Evolutionary conservation across 2,888 invertebrate genomes (phyloP).

Genomic region (Sesamia inferens): DNA sequence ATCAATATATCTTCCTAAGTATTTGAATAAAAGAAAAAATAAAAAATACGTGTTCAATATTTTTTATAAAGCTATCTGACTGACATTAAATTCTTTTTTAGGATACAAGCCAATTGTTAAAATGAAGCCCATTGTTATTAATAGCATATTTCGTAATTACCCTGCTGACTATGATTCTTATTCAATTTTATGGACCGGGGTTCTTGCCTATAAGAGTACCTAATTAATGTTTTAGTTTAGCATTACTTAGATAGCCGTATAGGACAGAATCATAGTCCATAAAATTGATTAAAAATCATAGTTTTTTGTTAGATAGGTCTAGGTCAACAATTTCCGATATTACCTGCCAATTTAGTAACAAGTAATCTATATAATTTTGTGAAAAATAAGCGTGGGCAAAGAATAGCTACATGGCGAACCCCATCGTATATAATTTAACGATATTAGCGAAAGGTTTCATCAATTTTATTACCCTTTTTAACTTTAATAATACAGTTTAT

Average conservation of each 20-base stretch:
- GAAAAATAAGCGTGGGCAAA: conserved; percentile 19
- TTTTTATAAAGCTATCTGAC: no score
- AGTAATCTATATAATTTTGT: conserved; percentile 39
- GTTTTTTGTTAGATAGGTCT: conserved; percentile 14
- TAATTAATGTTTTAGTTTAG: no score
- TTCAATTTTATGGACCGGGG: no score
- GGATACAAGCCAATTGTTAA: no score
- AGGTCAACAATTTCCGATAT: conserved; percentile 35
- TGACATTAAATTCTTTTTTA: no score
- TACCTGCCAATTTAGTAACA: conserved; percentile 20
- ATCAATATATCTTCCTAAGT: no score
- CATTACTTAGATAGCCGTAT: neutral
- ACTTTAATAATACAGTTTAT: conserved; percentile 31
- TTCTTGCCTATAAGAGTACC: no score
- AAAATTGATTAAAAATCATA: conserved; percentile 2
- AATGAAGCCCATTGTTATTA: no score
- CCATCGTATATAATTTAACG: conserved; percentile 45
- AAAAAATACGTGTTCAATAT: no score
- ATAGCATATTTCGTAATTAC: no score
- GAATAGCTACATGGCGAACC: conserved; percentile 26
- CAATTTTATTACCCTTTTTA: conserved; percentile 39
- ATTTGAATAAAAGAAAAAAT: no score
- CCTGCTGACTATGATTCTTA: no score
- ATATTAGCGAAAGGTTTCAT: conserved; percentile 41
- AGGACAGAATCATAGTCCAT: neutral